These are phyloP conservation scores for Catostomus latipinnis DNA, from an alignment of 2,797 vertebrate species.

Conservation along the genomic window DNA sequence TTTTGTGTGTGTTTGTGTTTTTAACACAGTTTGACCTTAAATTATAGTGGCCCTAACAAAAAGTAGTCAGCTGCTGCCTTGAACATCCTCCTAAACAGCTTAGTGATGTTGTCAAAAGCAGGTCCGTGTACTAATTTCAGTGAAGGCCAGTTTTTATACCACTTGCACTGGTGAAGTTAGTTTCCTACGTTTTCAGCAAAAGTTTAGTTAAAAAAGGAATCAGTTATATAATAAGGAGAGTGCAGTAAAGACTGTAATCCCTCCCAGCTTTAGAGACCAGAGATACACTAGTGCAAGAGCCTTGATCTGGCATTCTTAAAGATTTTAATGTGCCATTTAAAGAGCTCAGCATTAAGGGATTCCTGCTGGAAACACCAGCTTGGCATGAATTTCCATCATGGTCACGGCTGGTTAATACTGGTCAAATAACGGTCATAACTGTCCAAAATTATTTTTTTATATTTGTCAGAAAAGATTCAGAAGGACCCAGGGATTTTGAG, in stretches of 20 bases:
- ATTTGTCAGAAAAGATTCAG: no score
- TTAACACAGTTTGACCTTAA: not conserved
- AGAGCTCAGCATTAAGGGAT: conserved; percentile 4
- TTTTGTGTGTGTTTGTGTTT: no score
- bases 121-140: conserved; percentile 18
- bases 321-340: conserved; percentile 9
- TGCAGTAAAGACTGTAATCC: not conserved
- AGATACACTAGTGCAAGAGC: conserved; percentile 29
- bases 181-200: not conserved
- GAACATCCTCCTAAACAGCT: conserved; percentile 12
- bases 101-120: conserved; percentile 19
- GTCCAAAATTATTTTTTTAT: no score
- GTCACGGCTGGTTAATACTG: no score
- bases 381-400: no score
- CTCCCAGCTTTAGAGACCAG: conserved; percentile 24
- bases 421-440: no score
- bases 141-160: conserved; percentile 39
- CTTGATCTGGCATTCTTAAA: conserved; percentile 8
- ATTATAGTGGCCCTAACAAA: not conserved
- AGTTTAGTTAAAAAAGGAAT: not conserved
- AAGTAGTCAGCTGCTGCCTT: not conserved
- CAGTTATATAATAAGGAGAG: not conserved
- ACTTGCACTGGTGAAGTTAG: not conserved
- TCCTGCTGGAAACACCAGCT: no score
- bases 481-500: no score